Evolutionary conservation across 1,140 invertebrate genomes (phyloP).

Genomic region (Belonocnema kinseyi): DNA sequence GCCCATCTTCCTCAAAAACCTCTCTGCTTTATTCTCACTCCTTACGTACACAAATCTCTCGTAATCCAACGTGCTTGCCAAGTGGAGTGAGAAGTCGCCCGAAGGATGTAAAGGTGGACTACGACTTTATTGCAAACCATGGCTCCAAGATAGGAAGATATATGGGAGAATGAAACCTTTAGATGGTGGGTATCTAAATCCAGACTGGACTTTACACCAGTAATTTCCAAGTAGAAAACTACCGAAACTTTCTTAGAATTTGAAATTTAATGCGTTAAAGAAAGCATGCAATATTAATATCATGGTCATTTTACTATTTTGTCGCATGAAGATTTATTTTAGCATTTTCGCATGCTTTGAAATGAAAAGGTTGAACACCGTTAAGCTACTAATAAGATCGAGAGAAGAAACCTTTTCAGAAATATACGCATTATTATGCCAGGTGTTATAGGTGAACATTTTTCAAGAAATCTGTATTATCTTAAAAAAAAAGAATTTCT

Average conservation of each 20-base stretch:
- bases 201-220: conserved; percentile 7
- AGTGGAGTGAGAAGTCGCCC: conserved; percentile 43
- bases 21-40: conserved; percentile 38
- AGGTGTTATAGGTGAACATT: too few relatives aligned
- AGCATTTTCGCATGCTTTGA: too few relatives aligned
- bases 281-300: too few relatives aligned
- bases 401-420: too few relatives aligned
- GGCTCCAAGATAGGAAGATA: conserved; percentile 12
- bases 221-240: neutral
- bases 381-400: too few relatives aligned
- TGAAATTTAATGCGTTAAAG: neutral
- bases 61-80: conserved; percentile 54
- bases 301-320: too few relatives aligned
- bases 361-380: too few relatives aligned
- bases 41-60: conserved; percentile 55
- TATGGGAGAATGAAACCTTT: conserved; percentile 29
- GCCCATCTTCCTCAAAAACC: conserved; percentile 28
- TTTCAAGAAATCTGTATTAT: too few relatives aligned
- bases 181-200: conserved; percentile 3
- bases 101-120: conserved; percentile 41
- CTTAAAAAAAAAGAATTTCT: too few relatives aligned
- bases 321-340: too few relatives aligned
- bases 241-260: neutral
- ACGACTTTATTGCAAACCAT: conserved; percentile 52
- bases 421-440: too few relatives aligned